A percentile compares a stretch with the other conserved stretches of the same genome.
phyloP scores from a whole-genome alignment of 2,797 vertebrate genomes.

The Mionectes olivaceus region DNA sequence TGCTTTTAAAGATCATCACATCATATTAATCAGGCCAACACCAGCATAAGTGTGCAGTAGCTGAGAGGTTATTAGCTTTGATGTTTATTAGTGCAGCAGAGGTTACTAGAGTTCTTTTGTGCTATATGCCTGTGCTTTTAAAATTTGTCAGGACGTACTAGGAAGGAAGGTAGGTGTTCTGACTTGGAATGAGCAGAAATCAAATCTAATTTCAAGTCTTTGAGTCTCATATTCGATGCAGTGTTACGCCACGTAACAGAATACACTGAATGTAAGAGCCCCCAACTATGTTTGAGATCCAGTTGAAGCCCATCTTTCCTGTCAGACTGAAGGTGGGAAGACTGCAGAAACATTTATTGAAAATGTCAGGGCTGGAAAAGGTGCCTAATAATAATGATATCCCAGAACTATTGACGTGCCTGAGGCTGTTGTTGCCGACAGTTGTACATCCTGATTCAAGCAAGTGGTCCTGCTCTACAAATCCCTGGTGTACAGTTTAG shows the following conservation, averaged over 20 bases:
- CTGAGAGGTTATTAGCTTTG: not conserved
- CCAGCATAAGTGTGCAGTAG: not conserved
- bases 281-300: not conserved
- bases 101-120: not conserved
- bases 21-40: not conserved
- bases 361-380: not conserved
- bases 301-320: not conserved
- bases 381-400: not conserved
- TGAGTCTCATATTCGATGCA: not conserved
- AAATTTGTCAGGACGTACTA: not conserved
- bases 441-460: not conserved
- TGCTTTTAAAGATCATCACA: not conserved
- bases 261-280: not conserved
- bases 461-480: not conserved
- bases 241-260: not conserved
- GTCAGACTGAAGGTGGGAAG: not conserved
- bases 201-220: not conserved
- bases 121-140: not conserved
- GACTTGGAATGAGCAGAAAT: not conserved
- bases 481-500: not conserved
- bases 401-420: not conserved
- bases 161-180: not conserved
- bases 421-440: not conserved
- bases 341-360: not conserved
- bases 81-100: not conserved